Base-by-base conservation (phyloP, 2,797 vertebrate genomes). In the Gallinago nigripennis region DNA sequence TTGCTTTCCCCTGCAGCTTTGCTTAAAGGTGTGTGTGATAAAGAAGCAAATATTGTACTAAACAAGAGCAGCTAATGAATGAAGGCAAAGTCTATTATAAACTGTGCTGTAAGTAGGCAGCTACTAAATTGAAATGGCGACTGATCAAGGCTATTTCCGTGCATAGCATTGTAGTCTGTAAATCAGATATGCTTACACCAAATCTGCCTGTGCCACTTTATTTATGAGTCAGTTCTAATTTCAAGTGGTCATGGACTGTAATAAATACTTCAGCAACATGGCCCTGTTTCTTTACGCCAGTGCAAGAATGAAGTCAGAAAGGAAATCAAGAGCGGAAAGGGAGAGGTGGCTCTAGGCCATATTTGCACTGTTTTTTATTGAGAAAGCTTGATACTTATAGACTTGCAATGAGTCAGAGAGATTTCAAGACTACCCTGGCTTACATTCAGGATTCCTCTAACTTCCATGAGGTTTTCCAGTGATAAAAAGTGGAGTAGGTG, bases 1-100 rank as follows among this genome's bases (percentile, higher is more conserved):
- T 92, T 87, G 75, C 79, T 46, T 84, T 87, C 92, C 41, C 70
- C 65, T 61, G 56, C 51, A 85, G 92, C 53, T 92, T 95, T 90
- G 51, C 89, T 92, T 92, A 87, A 92, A 92, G 86, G 41, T 87
- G n/a, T 51, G 43, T 81, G 63, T 31, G 71, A 77, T 75, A 90
- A 78, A 95, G 66, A 66, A 90, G 37, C 46, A 87, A 92, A 73
- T 91, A 71, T 43, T 76, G 53, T 69, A 66, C 82, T 86, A 80
- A 91, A 89, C 51, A 91, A 91, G 58, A 82, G 33, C 43, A 61
- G 41, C 53, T 91, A 93, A 91, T 80, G 79, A 92, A 84, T 73
- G 66, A 82, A 90, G 75, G 46, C 75, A 81, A 60, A 86, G 61
- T 69, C 75, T 69, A 7, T 76, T 89, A 80, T 48, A 64, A 92